Conservation (phyloP, 2,888 invertebrate genomes). For the Bellardia bayeri region DNA sequence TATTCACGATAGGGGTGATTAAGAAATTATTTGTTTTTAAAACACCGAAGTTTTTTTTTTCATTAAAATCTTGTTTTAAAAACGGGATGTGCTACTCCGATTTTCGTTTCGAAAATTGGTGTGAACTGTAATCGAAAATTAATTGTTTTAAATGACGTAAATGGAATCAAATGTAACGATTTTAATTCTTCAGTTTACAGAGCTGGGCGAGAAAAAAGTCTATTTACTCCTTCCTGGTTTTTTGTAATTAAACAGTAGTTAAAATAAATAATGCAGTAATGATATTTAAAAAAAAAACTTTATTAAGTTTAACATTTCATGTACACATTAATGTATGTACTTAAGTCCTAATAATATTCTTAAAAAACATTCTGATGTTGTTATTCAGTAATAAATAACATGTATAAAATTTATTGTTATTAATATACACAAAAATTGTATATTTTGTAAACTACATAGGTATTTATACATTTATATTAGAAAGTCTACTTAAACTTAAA, state of each 20-base stretch:
- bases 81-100: too few relatives aligned
- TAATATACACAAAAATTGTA: slow-evolving; percentile 8
- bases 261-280: background rate
- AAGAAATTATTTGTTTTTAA: too few relatives aligned
- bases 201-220: too few relatives aligned
- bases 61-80: too few relatives aligned
- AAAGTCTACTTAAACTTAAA: slow-evolving; percentile 47
- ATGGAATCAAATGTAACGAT: too few relatives aligned
- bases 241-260: background rate
- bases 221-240: background rate
- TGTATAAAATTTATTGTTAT: background rate
- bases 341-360: slow-evolving; percentile 18
- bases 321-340: slow-evolving; percentile 1
- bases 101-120: too few relatives aligned
- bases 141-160: too few relatives aligned
- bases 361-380: background rate
- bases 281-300: background rate
- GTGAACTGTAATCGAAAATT: too few relatives aligned
- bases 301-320: slow-evolving; percentile 12
- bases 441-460: background rate
- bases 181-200: too few relatives aligned
- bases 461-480: background rate
- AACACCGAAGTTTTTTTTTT: too few relatives aligned
- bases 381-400: slow-evolving; percentile 13
- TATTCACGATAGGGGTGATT: too few relatives aligned